Evolutionary conservation across 2,797 vertebrate species (phyloP), one percentile per base, ranked within the genome.

Genomic region (Columba guinea): DNA sequence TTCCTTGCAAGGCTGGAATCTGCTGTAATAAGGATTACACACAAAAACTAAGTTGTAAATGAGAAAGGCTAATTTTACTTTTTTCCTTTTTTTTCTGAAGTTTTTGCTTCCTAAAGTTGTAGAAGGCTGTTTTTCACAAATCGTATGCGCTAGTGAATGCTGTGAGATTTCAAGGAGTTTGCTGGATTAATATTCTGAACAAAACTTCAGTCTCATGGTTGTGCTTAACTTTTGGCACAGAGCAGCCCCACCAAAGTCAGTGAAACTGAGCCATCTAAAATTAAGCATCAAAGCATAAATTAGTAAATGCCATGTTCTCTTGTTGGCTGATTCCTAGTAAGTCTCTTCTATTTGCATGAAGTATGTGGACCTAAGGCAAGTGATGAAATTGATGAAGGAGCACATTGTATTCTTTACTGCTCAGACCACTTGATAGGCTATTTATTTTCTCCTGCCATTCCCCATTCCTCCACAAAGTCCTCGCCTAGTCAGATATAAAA

Each of bases 1-100:
- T 55, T 58, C 27, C 63, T 91, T 77, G 26, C 58, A 64, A 86
- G 67, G 64, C 53, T 67, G 64, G 55, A 84, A 87, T 92, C 63
- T 91, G 58, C 65, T 83, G 46, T 76, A 75, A 74, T 62, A 85
- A 80, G n/a, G 77, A 88, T 41, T 81, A 70, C 77, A 94, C 41
- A 91, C 67, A 95, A 86, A 96, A 90, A 87, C 18, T 37, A 88
- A 97, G 60, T 87, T 83, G 70, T 87, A 96, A 90, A 89, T 62
- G 81, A 87, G 78, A 96, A 87, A 91, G n/a, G 21, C 35, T 79
- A 81, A 79, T 77, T 94, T 88, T 5, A 74, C 19, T 41, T 73
- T 64, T 68, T 70, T 55, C 9, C 1, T 52, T 88, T 81, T 22
- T 59, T 44, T 69, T 46, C 34, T n/a, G 53, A 70, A 73, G 5